Conservation (phyloP, 2,113 vertebrate species). For the sheep (Ovis aries) region ARS-UI_Ramb_v3.0 NC_056080.1:133182501-133183000, state of each 20-base stretch:
- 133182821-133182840: background rate
- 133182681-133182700: background rate
- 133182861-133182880: background rate
- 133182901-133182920: background rate
- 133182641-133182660: background rate
- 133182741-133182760: background rate
- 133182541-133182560: background rate
- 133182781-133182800: background rate
- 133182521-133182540: background rate
- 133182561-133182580: background rate
- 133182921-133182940: background rate
- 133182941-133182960: background rate
- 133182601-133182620: background rate
- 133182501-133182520: background rate
- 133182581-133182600: background rate
- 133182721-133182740: background rate
- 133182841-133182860: background rate
- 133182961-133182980: background rate
- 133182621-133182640: background rate
- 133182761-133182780: background rate
- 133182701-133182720: background rate
- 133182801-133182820: background rate
- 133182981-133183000: background rate
- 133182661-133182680: background rate
- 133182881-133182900: background rate